A percentile compares a stretch with the other conserved stretches of the same genome.
Evolutionary conservation across 2,797 vertebrate species (phyloP).

Genomic region (Microhierax caerulescens): DNA sequence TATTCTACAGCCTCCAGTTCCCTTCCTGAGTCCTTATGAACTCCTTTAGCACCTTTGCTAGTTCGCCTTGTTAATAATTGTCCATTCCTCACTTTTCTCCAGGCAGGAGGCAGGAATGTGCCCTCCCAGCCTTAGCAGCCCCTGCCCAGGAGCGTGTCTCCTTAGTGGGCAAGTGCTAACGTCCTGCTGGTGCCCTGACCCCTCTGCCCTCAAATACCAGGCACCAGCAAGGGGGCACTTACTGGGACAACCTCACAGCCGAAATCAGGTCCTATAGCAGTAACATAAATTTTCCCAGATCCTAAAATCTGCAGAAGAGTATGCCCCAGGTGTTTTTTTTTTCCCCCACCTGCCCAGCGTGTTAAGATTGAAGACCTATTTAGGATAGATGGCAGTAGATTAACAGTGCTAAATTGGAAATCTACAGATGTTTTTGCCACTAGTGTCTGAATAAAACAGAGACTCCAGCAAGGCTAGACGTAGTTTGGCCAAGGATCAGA

Average conservation of each 20-base stretch:
- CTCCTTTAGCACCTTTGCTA: background rate
- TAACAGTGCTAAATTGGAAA: background rate
- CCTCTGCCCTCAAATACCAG: background rate
- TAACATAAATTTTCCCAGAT: background rate
- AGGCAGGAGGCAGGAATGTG: background rate
- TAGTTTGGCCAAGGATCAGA: background rate
- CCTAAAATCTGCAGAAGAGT: background rate
- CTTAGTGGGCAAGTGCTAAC: background rate
- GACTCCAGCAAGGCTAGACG: background rate
- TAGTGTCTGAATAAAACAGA: background rate
- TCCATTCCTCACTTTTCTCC: background rate
- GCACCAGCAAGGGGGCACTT: background rate
- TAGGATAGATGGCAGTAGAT: background rate
- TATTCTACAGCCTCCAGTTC: background rate
- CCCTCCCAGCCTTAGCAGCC: background rate
- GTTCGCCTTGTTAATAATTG: background rate
- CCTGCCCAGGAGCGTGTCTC: background rate
- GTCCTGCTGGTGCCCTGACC: background rate
- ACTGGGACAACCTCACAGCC: background rate
- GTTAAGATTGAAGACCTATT: background rate
- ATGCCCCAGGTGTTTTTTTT: background rate
- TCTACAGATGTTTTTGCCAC: constrained; percentile 4
- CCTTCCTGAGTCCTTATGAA: background rate
- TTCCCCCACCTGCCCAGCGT: background rate
- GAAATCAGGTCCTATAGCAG: background rate